Evolutionary conservation across 2,113 vertebrate genomes (phyloP).

Genomic region (Dermatemys mawii): DNA sequence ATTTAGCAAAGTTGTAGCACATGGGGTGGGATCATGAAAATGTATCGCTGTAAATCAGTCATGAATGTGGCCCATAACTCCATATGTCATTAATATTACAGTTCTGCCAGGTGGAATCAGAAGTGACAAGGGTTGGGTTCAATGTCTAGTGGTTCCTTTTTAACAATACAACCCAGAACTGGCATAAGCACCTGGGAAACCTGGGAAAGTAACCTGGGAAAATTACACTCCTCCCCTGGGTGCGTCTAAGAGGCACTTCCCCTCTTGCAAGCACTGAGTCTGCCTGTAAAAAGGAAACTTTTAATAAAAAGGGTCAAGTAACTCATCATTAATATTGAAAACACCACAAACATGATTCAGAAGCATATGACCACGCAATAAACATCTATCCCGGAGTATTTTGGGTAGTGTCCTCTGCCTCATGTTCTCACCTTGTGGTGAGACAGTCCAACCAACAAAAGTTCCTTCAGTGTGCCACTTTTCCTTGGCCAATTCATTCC

Average conservation of each 20-base stretch:
- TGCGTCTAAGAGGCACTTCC: not conserved
- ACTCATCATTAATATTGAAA: not conserved
- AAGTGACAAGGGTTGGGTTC: not conserved
- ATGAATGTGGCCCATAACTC: not conserved
- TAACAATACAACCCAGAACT: not conserved
- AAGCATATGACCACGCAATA: not conserved
- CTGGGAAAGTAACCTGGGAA: not conserved
- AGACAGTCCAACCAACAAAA: not conserved
- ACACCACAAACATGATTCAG: not conserved
- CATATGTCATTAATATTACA: rapidly evolving
- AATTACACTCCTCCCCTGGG: not conserved
- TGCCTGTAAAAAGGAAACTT: not conserved
- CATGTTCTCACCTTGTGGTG: not conserved
- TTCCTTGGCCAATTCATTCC: not conserved
- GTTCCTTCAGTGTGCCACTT: not conserved
- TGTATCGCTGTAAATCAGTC: not conserved
- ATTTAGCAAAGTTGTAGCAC: not conserved
- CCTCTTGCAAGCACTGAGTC: too few relatives aligned
- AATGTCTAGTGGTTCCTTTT: not conserved
- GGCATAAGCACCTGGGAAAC: not conserved
- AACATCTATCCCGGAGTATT: not conserved
- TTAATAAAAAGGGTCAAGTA: not conserved
- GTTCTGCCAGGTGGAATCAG: not conserved
- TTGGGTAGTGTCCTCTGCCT: not conserved
- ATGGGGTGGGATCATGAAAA: not conserved